phyloP scores from a whole-genome alignment of 2,888 invertebrate species.

The Drosophila meridionalis region DNA sequence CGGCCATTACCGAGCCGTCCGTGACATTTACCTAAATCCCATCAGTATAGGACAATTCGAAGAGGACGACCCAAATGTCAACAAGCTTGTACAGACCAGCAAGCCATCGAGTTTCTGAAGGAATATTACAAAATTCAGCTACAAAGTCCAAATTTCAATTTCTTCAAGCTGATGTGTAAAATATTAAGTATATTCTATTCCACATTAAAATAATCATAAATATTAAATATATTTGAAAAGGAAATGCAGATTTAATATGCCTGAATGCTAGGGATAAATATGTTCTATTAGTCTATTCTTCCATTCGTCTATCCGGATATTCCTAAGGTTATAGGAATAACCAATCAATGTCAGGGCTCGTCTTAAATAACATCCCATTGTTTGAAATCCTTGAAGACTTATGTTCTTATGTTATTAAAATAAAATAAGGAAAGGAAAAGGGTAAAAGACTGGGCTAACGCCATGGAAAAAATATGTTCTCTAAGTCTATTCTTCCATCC shows the following conservation, averaged over 20 bases:
- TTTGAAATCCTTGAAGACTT: too few relatives aligned
- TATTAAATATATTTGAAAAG: background rate
- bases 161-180: background rate
- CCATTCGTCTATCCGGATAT: background rate
- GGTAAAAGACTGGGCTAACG: too few relatives aligned
- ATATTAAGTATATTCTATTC: background rate
- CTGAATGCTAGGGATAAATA: background rate
- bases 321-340: background rate
- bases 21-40: conserved; percentile 93
- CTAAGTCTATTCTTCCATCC: too few relatives aligned
- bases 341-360: too few relatives aligned
- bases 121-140: background rate
- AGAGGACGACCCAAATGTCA: background rate
- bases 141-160: background rate
- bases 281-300: background rate
- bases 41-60: background rate
- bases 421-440: too few relatives aligned
- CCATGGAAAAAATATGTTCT: too few relatives aligned
- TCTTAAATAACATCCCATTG: too few relatives aligned
- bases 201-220: background rate
- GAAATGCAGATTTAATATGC: background rate
- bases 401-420: too few relatives aligned
- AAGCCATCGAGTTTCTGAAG: background rate
- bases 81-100: background rate
- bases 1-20: conserved; percentile 97